Evolutionary conservation across 2,113 vertebrate species (phyloP).

Genomic region (Cepphus grylle): DNA sequence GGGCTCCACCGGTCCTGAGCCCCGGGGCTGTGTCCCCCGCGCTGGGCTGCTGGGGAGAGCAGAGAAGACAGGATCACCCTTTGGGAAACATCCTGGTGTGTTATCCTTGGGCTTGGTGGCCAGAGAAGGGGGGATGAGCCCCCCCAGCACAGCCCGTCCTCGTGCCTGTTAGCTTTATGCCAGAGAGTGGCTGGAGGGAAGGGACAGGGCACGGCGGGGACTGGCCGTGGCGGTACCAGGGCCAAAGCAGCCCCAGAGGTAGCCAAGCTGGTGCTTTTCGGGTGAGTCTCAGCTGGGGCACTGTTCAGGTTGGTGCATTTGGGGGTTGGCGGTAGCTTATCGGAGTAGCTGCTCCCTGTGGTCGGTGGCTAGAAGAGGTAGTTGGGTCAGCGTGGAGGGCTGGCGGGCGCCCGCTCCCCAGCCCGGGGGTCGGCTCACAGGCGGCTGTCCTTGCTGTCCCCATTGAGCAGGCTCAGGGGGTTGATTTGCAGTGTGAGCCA

Average conservation of each 20-base stretch:
- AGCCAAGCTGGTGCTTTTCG: background rate
- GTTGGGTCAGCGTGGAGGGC: background rate
- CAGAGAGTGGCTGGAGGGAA: background rate
- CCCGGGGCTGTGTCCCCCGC: rapidly evolving
- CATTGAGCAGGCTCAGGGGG: background rate
- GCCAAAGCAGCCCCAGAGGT: background rate
- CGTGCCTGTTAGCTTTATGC: rapidly evolving
- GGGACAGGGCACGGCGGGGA: rapidly evolving
- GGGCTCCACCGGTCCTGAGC: rapidly evolving
- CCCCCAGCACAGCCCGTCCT: background rate
- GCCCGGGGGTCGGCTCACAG: background rate
- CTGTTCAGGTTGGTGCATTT: rapidly evolving
- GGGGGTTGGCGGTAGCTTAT: background rate
- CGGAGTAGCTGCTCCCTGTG: background rate
- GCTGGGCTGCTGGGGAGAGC: background rate
- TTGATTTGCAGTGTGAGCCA: background rate
- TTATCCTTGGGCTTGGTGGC: background rate
- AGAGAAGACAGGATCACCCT: background rate
- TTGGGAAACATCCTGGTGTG: background rate
- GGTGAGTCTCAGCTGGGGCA: rapidly evolving
- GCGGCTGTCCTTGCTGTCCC: conserved; percentile 19
- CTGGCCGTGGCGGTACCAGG: background rate
- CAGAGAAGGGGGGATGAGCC: rapidly evolving
- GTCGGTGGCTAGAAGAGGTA: conserved; percentile 10
- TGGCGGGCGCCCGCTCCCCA: rapidly evolving